Evolutionary conservation across 1,140 invertebrate genomes (phyloP).

Genomic region (Phymorhynchus buccinoides): DNA sequence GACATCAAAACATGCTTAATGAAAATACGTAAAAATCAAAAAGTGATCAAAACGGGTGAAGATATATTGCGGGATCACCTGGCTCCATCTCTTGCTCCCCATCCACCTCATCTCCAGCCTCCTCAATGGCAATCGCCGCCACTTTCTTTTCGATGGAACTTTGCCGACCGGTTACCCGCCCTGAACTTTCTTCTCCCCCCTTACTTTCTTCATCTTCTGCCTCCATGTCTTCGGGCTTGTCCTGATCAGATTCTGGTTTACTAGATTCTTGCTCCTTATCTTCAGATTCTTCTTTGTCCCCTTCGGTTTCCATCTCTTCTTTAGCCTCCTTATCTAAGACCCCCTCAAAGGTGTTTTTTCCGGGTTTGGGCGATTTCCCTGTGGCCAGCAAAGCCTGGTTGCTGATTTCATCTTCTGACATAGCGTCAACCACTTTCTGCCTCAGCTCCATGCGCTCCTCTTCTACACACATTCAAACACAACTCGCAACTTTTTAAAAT

Average conservation of each 20-base stretch:
- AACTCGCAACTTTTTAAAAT: background rate
- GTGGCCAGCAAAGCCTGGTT: constrained; percentile 35
- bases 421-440: constrained; percentile 63
- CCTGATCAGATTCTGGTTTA: background rate
- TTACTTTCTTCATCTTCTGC: constrained; percentile 55
- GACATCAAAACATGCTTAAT: too few species aligned
- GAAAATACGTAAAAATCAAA: too few species aligned
- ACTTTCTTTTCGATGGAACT: constrained; percentile 2
- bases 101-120: constrained; percentile 48
- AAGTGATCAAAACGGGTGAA: too few species aligned
- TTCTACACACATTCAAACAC: constrained; percentile 14
- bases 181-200: constrained; percentile 53
- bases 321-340: background rate
- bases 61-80: too few species aligned
- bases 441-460: constrained; percentile 60
- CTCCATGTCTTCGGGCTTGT: constrained; percentile 59
- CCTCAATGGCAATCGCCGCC: background rate
- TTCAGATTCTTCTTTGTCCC: background rate
- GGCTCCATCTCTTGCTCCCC: constrained; percentile 57
- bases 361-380: constrained; percentile 8
- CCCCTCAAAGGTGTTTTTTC: constrained; percentile 8
- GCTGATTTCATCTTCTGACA: constrained; percentile 57
- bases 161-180: background rate
- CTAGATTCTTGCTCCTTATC: background rate
- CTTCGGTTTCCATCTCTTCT: background rate